Evolutionary conservation across 2,797 vertebrate genomes (phyloP).

Genomic region (Echiichthys vipera): DNA sequence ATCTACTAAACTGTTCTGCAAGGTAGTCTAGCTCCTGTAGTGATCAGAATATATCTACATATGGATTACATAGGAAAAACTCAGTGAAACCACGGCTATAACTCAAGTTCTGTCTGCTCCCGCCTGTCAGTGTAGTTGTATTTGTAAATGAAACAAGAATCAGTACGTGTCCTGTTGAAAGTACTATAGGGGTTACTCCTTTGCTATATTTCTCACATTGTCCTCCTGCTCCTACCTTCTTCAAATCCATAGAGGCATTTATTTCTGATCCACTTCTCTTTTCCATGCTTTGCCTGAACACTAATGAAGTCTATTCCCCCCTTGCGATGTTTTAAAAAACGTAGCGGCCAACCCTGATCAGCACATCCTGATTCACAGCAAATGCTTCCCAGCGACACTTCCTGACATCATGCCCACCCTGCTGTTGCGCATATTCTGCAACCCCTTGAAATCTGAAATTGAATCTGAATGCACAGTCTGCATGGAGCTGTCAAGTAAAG

Average conservation of each 20-base stretch:
- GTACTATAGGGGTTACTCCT: background rate
- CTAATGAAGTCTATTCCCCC: too few relatives aligned
- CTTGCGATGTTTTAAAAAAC: too few relatives aligned
- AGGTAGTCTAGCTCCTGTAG: background rate
- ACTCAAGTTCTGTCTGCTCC: slow-evolving; percentile 4
- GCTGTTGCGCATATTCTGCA: slow-evolving; percentile 13
- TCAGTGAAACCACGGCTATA: slow-evolving; percentile 8
- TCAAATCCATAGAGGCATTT: background rate
- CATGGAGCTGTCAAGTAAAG: background rate
- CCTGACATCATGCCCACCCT: background rate
- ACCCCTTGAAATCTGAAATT: slow-evolving; percentile 30
- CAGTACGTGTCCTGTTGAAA: background rate
- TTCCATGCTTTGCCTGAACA: background rate
- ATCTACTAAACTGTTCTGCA: background rate
- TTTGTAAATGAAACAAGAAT: background rate
- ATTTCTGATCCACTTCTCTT: background rate
- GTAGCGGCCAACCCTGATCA: background rate
- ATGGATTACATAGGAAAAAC: slow-evolving; percentile 19
- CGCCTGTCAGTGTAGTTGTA: background rate
- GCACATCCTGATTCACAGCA: slow-evolving; percentile 13
- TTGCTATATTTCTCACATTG: background rate
- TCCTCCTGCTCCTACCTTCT: background rate
- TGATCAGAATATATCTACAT: slow-evolving; percentile 9
- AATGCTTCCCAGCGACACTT: slow-evolving; percentile 11
- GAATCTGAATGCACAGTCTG: slow-evolving; percentile 16